A percentile compares a stretch with the other conserved stretches of the same genome.
These are phyloP conservation scores for Oryzias melastigma DNA, from an alignment of 2,113 vertebrate species.

Conservation along the genomic window DNA sequence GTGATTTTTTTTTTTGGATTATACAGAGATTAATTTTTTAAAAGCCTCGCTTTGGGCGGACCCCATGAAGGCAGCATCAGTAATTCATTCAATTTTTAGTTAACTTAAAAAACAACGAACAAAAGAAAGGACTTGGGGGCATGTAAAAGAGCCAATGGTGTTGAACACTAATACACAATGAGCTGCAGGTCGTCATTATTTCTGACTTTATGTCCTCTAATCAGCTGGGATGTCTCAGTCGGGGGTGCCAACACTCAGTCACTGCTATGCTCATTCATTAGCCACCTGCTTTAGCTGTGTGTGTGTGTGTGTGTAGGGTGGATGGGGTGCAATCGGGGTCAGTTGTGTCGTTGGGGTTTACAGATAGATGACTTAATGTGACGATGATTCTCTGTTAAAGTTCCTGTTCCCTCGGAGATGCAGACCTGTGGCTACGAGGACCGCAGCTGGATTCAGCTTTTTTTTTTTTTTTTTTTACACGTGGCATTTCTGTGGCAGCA, in stretches of 20 bases:
- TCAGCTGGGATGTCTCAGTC: conserved; percentile 38
- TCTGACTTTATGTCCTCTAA: conserved; percentile 56
- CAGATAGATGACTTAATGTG: background rate
- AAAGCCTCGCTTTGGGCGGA: conserved; percentile 30
- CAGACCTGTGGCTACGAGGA: too few relatives aligned
- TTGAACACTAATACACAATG: conserved; percentile 43
- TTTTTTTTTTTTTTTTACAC: too few relatives aligned
- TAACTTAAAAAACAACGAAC: conserved; percentile 6
- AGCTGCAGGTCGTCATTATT: conserved; percentile 66
- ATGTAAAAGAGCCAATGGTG: conserved; percentile 28
- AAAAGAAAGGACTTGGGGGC: conserved; percentile 15
- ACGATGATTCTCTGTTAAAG: too few relatives aligned
- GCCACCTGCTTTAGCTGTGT: conserved; percentile 49
- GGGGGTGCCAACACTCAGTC: conserved; percentile 37
- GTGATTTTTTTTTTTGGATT: conserved; percentile 42
- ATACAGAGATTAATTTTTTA: conserved; percentile 43
- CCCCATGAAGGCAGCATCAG: conserved; percentile 33
- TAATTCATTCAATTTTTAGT: conserved; percentile 42
- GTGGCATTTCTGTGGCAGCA: conserved; percentile 21
- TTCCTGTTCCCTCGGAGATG: too few relatives aligned
- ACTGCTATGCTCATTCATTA: conserved; percentile 45
- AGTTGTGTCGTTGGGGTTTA: background rate
- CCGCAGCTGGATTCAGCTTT: too few relatives aligned
- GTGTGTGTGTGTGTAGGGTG: background rate
- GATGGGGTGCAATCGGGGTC: conserved; percentile 18